A percentile compares a stretch with the other conserved stretches of the same genome.
Evolutionary conservation across 2,888 invertebrate species (phyloP).

Genomic region (Drosophila mayaguana): DNA sequence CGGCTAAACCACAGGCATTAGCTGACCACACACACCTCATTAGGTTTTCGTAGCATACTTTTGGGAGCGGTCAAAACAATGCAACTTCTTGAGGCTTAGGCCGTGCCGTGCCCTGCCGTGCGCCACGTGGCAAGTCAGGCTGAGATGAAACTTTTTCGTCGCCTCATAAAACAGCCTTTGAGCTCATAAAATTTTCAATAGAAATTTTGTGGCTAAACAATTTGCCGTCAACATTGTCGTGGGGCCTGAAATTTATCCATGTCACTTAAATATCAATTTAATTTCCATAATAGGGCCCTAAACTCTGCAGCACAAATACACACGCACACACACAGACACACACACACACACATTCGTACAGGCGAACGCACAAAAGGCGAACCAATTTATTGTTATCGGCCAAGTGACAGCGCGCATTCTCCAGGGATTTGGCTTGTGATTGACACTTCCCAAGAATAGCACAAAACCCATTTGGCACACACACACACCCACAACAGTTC

Average conservation of each 20-base stretch:
- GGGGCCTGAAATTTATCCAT: constrained; percentile 66
- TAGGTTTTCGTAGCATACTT: constrained; percentile 56
- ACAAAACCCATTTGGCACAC: constrained; percentile 25
- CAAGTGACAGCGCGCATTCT: constrained; percentile 62
- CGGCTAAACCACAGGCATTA: constrained; percentile 44
- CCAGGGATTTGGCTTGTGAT: constrained; percentile 68
- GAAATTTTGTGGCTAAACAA: constrained; percentile 63
- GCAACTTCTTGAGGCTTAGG: constrained; percentile 30
- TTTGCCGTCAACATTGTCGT: constrained; percentile 69
- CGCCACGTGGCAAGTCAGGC: constrained; percentile 35
- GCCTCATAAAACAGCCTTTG: constrained; percentile 55
- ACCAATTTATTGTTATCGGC: constrained; percentile 71
- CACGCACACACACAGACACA: constrained; percentile 32
- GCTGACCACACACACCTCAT: constrained; percentile 57
- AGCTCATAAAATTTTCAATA: constrained; percentile 78
- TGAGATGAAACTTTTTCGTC: constrained; percentile 37
- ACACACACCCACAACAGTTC: background rate
- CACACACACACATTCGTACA: constrained; percentile 4
- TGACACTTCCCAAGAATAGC: constrained; percentile 68
- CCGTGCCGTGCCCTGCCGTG: background rate
- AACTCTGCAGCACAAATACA: constrained; percentile 35
- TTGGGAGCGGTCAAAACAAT: constrained; percentile 51
- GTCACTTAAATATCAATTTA: constrained; percentile 82
- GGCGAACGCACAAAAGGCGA: constrained; percentile 33
- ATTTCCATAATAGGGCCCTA: constrained; percentile 79